These are phyloP conservation scores for Varanus salvator DNA, from an alignment of 2,113 vertebrate genomes.

Conservation along the genomic window DNA sequence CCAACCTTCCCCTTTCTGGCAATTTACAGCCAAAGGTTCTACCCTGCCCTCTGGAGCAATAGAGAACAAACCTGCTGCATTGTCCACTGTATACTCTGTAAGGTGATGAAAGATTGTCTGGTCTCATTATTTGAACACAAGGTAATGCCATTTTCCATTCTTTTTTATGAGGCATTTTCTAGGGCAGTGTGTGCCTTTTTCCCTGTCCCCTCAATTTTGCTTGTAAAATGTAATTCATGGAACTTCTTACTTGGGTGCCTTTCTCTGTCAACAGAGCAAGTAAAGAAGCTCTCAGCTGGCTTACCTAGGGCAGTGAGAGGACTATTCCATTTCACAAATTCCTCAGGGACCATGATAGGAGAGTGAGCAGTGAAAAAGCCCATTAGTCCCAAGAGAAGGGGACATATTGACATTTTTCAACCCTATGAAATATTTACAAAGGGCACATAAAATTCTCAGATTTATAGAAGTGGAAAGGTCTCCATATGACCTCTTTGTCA, in stretches of 20 bases:
- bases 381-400: background rate
- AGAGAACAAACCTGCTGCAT: too few relatives aligned
- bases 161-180: background rate
- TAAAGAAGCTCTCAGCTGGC: background rate
- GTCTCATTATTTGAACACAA: background rate
- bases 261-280: background rate
- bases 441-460: background rate
- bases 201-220: background rate
- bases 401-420: background rate
- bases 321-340: background rate
- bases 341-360: background rate
- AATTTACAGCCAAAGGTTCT: too few relatives aligned
- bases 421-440: background rate
- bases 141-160: background rate
- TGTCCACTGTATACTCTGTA: background rate
- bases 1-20: too few relatives aligned
- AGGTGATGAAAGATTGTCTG: background rate
- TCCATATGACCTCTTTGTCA: background rate
- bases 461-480: background rate
- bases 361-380: background rate
- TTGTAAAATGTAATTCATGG: background rate
- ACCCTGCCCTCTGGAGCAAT: too few relatives aligned
- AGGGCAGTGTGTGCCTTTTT: background rate
- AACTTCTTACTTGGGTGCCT: background rate
- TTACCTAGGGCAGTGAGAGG: background rate